Evolutionary conservation across 2,113 vertebrate genomes (phyloP).

Genomic region (Hyaena hyaena): DNA sequence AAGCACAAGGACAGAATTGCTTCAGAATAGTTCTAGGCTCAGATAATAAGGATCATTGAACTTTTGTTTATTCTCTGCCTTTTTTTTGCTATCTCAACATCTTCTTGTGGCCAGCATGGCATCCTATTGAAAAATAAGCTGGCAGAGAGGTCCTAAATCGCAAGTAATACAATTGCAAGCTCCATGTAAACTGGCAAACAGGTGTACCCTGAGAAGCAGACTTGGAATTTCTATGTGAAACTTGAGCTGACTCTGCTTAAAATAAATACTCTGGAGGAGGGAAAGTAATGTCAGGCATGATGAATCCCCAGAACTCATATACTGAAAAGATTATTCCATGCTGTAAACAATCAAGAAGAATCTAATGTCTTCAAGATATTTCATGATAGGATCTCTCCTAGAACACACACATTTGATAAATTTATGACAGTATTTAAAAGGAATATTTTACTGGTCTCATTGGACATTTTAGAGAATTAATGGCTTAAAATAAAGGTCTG

Average conservation of each 20-base stretch:
- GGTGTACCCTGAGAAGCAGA: neutral
- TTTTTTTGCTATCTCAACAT: neutral
- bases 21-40: neutral
- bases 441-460: neutral
- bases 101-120: neutral
- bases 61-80: neutral
- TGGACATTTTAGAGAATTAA: neutral
- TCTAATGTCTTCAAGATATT: neutral
- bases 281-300: neutral
- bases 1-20: neutral
- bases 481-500: neutral
- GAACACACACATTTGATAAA: neutral
- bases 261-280: neutral
- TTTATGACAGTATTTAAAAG: neutral
- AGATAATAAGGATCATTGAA: neutral
- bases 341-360: neutral
- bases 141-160: neutral
- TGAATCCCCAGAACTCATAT: neutral
- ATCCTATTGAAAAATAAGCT: neutral
- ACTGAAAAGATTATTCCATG: neutral
- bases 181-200: neutral
- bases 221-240: neutral
- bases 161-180: neutral
- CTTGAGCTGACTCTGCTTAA: neutral
- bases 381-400: neutral